Evolutionary conservation across 2,113 vertebrate genomes (phyloP), one percentile per base, ranked within the genome.

Genomic region (Cryptomyrus ogoouensis): DNA sequence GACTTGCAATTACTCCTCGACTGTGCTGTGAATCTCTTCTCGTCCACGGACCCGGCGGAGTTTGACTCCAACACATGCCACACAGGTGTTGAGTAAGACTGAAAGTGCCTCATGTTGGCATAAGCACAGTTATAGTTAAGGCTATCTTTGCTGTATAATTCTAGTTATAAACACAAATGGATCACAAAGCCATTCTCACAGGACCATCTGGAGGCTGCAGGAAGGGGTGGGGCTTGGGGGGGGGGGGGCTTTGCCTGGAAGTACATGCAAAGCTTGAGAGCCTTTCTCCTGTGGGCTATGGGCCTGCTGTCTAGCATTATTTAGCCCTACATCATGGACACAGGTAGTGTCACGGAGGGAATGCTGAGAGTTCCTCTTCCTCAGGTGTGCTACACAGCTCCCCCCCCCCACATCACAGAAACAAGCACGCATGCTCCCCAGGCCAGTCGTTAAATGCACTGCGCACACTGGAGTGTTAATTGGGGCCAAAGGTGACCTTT

Each of bases 401-500:
- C 53, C 53, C 17, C 1, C 8, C 58, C 58, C 39, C 77, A 13
- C 13, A 42, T 15, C 77, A 83, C 13, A 44, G 80, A 46, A 47
- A 3, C 2, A 27, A 19, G 83, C 3, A 47, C 24, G 12, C 46
- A 13, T 47, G 83, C 13, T 27, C 44, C 46, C 1, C 19, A 13
- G 5, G 44, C n/a, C 24, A 27, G 50, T 53, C 44, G 44, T 84
- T 44, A 84, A 84, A 84, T 84, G 13, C 21, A 24, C 21, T 12
- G 3, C 24, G 3, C 39, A 8, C 2, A 84, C 19, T 46, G 19
- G 83, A 24, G 39, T 84, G 83, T 47, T 84, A 87, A 31, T 87
- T 87, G 31, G 31, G 90, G 89, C 85, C 44, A 93, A 93, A 94
- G 93, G 91, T 94, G 92, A 92, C 77, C 88, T 46, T 56, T 74